These are phyloP conservation scores for Cordilura impudica DNA, from an alignment of 2,888 invertebrate species.

Conservation along the genomic window DNA sequence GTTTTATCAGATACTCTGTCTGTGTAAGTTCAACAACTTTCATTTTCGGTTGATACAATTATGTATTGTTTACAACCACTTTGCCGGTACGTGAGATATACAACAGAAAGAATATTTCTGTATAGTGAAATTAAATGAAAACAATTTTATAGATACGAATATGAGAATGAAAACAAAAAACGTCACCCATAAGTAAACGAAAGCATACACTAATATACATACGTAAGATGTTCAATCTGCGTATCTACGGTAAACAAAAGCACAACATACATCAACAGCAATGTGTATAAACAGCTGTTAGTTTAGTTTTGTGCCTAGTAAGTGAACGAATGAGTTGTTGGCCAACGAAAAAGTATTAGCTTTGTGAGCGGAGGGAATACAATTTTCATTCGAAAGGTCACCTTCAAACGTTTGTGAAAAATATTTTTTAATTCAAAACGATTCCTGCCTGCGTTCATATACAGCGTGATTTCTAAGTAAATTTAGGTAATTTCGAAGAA, in stretches of 20 bases:
- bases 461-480: constrained; percentile 46
- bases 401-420: constrained; percentile 61
- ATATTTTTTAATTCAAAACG: constrained; percentile 56
- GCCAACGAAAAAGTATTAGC: constrained; percentile 34
- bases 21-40: neutral
- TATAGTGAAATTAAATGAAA: constrained; percentile 15
- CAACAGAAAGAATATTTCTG: neutral
- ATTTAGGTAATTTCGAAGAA: constrained; percentile 53
- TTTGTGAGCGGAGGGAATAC: constrained; percentile 39
- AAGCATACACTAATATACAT: neutral
- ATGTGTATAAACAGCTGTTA: constrained; percentile 40
- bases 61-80: constrained; percentile 17
- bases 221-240: neutral
- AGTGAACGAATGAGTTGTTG: constrained; percentile 29
- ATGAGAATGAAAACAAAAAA: constrained; percentile 21
- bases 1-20: neutral
- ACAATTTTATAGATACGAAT: constrained; percentile 16
- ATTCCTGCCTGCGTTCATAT: constrained; percentile 51
- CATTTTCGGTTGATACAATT: neutral
- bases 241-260: too few species aligned
- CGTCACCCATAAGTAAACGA: neutral
- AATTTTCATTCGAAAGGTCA: constrained; percentile 61
- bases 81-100: constrained; percentile 42
- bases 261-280: neutral
- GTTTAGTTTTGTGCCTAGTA: constrained; percentile 15